phyloP scores from a whole-genome alignment of 2,797 vertebrate species.

The Artibeus lituratus region DNA sequence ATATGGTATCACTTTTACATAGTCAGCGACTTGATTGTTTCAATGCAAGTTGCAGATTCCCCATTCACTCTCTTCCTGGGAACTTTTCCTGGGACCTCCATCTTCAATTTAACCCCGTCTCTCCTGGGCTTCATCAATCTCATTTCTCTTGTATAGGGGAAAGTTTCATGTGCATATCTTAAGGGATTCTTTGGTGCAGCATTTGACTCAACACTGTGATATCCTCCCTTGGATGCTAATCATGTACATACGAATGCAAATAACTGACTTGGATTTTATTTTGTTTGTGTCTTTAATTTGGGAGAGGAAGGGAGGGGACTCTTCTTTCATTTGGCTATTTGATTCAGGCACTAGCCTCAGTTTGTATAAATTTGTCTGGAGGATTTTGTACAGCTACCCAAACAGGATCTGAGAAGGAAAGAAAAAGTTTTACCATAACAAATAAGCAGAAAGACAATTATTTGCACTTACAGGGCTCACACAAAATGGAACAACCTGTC shows the following conservation, averaged over 20 bases:
- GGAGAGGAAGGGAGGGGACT: background rate
- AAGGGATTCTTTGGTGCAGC: background rate
- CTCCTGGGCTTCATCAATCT: background rate
- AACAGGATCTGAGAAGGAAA: background rate
- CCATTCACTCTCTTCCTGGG: background rate
- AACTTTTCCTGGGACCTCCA: background rate
- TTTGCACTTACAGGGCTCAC: background rate
- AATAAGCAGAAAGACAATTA: background rate
- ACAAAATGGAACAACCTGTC: background rate
- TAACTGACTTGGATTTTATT: background rate
- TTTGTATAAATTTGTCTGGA: background rate
- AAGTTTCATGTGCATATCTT: background rate
- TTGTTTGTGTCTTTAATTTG: background rate
- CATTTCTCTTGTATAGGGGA: background rate
- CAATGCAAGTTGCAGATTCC: background rate
- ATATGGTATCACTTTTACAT: background rate
- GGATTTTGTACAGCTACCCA: background rate
- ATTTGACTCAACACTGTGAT: background rate
- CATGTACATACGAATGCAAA: background rate
- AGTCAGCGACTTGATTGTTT: background rate
- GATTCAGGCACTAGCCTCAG: background rate
- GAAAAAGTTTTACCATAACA: background rate
- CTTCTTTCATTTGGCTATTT: background rate
- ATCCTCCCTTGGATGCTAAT: background rate
- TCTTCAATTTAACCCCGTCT: background rate